These are phyloP conservation scores for Odontesthes bonariensis DNA, from an alignment of 2,113 vertebrate species.

Conservation along the genomic window DNA sequence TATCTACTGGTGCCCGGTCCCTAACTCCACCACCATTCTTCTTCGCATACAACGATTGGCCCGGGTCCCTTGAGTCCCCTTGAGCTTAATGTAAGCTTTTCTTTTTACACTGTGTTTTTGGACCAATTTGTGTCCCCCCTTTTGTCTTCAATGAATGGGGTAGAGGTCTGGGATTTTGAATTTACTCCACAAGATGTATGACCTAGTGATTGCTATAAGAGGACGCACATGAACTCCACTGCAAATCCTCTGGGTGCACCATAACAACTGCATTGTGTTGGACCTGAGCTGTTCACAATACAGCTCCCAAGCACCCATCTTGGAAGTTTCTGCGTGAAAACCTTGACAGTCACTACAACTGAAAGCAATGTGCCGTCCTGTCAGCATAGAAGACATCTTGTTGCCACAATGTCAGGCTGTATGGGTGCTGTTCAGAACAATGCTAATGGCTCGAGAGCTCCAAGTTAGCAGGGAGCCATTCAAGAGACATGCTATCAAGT, in stretches of 20 bases:
- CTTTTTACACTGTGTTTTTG: slow-evolving; percentile 86
- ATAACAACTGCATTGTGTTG: slow-evolving; percentile 70
- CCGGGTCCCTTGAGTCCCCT: slow-evolving; percentile 89
- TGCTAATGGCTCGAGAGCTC: slow-evolving; percentile 25
- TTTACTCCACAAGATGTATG: slow-evolving; percentile 81
- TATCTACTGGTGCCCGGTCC: slow-evolving; percentile 87
- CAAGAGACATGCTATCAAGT: slow-evolving; percentile 34
- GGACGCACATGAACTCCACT: slow-evolving; percentile 62
- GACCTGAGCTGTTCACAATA: slow-evolving; percentile 67
- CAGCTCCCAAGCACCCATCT: slow-evolving; percentile 35
- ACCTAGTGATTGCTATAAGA: slow-evolving; percentile 67
- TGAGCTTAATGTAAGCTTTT: slow-evolving; percentile 87
- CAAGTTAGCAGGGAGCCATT: slow-evolving; percentile 16
- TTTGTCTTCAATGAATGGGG: slow-evolving; percentile 83
- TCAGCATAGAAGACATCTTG: slow-evolving; percentile 40
- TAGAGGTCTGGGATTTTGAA: slow-evolving; percentile 77
- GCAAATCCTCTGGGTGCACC: slow-evolving; percentile 69
- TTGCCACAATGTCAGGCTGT: slow-evolving; percentile 24
- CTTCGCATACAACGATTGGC: slow-evolving; percentile 85
- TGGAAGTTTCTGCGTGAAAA: slow-evolving; percentile 50
- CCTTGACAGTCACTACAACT: slow-evolving; percentile 66
- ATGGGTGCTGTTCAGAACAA: slow-evolving; percentile 29
- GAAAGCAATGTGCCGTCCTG: slow-evolving; percentile 59
- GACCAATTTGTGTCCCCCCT: slow-evolving; percentile 86
- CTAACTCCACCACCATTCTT: slow-evolving; percentile 85